Evolutionary conservation across 2,888 invertebrate genomes (phyloP).

Genomic region (Aplocera efformata): DNA sequence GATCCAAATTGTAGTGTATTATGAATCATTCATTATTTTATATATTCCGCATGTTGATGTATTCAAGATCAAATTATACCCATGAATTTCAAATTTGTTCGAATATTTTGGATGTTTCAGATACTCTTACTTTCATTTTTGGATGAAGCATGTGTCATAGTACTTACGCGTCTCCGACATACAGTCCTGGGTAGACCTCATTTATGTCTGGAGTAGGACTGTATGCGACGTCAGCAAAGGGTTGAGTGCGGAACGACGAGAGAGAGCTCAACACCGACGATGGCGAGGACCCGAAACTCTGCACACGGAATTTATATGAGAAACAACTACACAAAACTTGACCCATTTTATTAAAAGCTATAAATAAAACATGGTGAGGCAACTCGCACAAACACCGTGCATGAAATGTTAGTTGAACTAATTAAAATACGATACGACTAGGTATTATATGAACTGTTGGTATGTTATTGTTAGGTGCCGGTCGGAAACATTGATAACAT

Average conservation of each 20-base stretch:
- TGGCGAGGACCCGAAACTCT: slow-evolving; percentile 64
- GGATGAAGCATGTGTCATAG: neutral
- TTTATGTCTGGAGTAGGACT: slow-evolving; percentile 84
- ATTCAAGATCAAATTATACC: too few relatives aligned
- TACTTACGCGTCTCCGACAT: slow-evolving; percentile 87
- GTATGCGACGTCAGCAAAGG: slow-evolving; percentile 58
- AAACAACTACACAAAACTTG: slow-evolving; percentile 46
- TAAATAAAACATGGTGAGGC: slow-evolving; percentile 7
- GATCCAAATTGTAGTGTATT: neutral
- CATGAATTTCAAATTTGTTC: too few relatives aligned
- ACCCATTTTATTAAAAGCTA: slow-evolving; percentile 39
- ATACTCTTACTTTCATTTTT: too few relatives aligned
- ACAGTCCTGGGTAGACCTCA: slow-evolving; percentile 87
- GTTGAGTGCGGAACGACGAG: slow-evolving; percentile 57
- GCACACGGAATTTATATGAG: slow-evolving; percentile 41
- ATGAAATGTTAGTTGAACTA: slow-evolving; percentile 27
- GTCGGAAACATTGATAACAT: slow-evolving; percentile 29
- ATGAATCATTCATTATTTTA: neutral
- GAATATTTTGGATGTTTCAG: too few relatives aligned
- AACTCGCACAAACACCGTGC: slow-evolving; percentile 19
- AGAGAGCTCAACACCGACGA: slow-evolving; percentile 64
- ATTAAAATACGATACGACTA: slow-evolving; percentile 17
- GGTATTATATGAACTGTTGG: slow-evolving; percentile 19
- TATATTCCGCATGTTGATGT: too few relatives aligned
- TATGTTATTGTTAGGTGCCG: slow-evolving; percentile 19